These are phyloP conservation scores for Macaca mulatta DNA, from an alignment of 2,113 vertebrate species.

Conservation along the genomic window DNA sequence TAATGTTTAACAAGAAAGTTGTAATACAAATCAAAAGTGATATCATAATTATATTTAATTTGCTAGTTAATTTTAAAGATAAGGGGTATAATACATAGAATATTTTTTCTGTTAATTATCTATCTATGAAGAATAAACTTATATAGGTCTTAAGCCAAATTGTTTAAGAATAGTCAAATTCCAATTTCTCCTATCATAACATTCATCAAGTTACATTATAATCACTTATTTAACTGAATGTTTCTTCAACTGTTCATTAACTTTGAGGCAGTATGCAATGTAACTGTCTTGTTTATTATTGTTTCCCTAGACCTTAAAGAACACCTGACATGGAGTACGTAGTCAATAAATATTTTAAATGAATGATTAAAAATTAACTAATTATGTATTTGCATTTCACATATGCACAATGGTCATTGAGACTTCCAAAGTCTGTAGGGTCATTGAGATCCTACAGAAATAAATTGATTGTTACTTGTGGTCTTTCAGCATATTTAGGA, in stretches of 20 bases:
- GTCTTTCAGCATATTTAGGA: neutral
- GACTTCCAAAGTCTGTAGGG: neutral
- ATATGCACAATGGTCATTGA: neutral
- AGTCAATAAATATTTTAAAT: conserved; percentile 33
- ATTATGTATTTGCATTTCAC: neutral
- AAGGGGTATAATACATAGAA: neutral
- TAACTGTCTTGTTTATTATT: neutral
- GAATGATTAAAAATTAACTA: conserved; percentile 17
- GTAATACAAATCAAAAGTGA: neutral
- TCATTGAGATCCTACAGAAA: neutral
- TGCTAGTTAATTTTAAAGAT: neutral
- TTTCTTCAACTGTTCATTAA: conserved; percentile 28
- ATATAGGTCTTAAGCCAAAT: neutral
- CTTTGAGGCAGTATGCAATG: neutral
- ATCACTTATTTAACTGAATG: neutral
- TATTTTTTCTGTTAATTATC: neutral
- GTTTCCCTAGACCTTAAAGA: neutral
- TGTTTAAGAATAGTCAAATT: neutral
- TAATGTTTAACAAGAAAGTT: neutral
- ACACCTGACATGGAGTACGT: neutral
- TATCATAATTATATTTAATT: neutral
- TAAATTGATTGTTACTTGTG: neutral
- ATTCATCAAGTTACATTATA: neutral
- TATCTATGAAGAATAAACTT: neutral
- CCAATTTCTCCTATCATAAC: neutral